Evolutionary conservation across 2,888 invertebrate species (phyloP).

Genomic region (Metallyticus violacea): DNA sequence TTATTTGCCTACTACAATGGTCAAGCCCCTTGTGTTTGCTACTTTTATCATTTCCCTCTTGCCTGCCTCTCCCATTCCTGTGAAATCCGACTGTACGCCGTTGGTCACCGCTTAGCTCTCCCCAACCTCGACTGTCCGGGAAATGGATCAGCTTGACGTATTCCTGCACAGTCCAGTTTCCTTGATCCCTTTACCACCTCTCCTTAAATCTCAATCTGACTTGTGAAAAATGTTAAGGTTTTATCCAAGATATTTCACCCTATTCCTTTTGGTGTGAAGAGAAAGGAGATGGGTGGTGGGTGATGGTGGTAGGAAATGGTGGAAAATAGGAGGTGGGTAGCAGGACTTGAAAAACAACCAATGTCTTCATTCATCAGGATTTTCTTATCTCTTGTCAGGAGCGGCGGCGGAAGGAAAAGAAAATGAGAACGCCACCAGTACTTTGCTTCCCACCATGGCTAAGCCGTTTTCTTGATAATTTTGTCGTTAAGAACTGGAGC

Average conservation of each 20-base stretch:
- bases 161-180: background rate
- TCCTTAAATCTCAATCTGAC: conserved; percentile 28
- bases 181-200: conserved; percentile 12
- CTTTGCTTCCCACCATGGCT: conserved; percentile 32
- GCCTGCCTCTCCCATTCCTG: background rate
- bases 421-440: conserved; percentile 32
- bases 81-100: background rate
- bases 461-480: conserved; percentile 41
- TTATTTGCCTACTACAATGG: no score
- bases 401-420: conserved; percentile 29
- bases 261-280: conserved; percentile 23
- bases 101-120: background rate
- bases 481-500: conserved; percentile 38
- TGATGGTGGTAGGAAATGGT: background rate
- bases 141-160: background rate
- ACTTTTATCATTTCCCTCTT: background rate
- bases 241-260: conserved; percentile 35
- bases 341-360: conserved; percentile 40
- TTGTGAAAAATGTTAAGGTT: conserved; percentile 35
- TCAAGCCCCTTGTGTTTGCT: background rate
- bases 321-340: conserved; percentile 21
- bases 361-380: conserved; percentile 43
- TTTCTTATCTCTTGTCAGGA: conserved; percentile 40
- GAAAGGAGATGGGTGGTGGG: background rate
- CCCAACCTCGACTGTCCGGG: conserved; percentile 1